Base-by-base conservation (phyloP, 2,888 invertebrate species). In the Melinaea menophilus region DNA sequence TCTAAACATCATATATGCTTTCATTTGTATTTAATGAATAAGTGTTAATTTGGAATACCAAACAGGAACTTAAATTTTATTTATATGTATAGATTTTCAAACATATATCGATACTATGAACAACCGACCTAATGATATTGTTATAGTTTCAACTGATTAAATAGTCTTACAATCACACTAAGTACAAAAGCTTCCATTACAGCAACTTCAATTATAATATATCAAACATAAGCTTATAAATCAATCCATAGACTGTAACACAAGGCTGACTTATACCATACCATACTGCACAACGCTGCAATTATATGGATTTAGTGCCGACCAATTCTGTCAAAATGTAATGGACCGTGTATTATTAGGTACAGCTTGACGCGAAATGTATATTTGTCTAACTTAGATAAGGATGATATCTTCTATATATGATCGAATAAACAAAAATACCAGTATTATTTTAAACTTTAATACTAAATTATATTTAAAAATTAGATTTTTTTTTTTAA, bases 261-360 rank as follows among this genome's bases (percentile, higher is more conserved):
- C 62, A 62, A 55, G 57, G 54, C 13, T 33, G 48, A 55, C 11
- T 41, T 54, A n/a, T n/a, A n/a, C n/a, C n/a, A n/a, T n/a, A n/a
- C 46, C 47, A 54, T 58, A 58, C 61, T 56, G 45, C 62, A 62
- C 57, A 58, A 60, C 56, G 62, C 56, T 62, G 55, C 67, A 62
- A 69, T 72, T 68, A 71, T 72, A 66, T 68, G 62, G 67, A 71
- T 71, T 70, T 72, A 67, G 62, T 69, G 59, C 64, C 60, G 56
- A 56, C 59, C 69, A 64, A 69, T 69, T 66, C 71, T 69, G 65
- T 69, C 67, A 59, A 63, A 60, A 64, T 63, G 60, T 67, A 71
- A 64, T 67, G 66, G 66, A 67, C 61, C 67, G 65, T 70, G 66
- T 65, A 69, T 66, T 70, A 71, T 68, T 67, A 67, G 61, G 56